These are phyloP conservation scores for Zapornia atra DNA, from an alignment of 2,113 vertebrate species.

Conservation along the genomic window DNA sequence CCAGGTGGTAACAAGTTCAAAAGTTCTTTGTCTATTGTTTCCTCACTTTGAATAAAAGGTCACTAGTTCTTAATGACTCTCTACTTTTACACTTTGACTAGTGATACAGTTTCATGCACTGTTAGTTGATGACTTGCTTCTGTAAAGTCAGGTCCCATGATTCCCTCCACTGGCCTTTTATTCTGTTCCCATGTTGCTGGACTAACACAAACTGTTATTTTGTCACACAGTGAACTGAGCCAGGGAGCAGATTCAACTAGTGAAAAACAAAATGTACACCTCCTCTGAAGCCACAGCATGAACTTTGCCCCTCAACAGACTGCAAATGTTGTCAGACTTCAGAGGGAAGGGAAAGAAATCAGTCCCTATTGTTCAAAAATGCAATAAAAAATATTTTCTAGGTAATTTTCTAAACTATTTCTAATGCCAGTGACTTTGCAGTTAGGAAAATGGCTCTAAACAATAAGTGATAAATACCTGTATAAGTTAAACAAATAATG, in stretches of 20 bases:
- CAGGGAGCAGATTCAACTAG: neutral
- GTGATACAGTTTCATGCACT: neutral
- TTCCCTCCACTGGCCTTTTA: neutral
- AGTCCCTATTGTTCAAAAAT: neutral
- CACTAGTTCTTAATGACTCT: accelerated
- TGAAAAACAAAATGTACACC: neutral
- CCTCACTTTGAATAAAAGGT: neutral
- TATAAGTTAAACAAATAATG: neutral
- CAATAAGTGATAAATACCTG: neutral
- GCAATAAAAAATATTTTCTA: neutral
- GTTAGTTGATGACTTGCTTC: neutral
- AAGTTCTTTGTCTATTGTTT: neutral
- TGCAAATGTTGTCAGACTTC: neutral
- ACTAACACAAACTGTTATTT: neutral
- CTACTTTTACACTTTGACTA: neutral
- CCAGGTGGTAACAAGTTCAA: neutral
- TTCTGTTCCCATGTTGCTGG: neutral
- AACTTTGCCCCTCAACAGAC: neutral
- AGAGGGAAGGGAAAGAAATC: neutral
- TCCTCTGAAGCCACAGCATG: neutral
- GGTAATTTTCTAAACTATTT: neutral
- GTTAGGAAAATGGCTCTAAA: neutral
- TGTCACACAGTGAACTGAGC: neutral
- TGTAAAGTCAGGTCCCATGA: neutral
- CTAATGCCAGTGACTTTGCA: neutral